These are phyloP conservation scores for Hecatera dysodea DNA, from an alignment of 2,888 invertebrate genomes.

Conservation along the genomic window DNA sequence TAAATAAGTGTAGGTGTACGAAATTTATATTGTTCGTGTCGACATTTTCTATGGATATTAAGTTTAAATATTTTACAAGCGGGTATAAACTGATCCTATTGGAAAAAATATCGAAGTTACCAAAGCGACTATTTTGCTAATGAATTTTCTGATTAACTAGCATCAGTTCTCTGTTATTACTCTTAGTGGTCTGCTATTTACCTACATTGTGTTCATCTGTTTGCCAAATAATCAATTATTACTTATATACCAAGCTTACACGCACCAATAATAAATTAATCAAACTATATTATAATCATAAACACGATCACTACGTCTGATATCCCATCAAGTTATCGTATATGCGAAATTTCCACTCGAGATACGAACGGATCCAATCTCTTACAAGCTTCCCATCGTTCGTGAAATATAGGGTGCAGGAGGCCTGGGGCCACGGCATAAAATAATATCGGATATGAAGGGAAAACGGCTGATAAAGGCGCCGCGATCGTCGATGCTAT, in stretches of 20 bases:
- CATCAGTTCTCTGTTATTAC: too few relatives aligned
- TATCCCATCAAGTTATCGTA: slow-evolving; percentile 70
- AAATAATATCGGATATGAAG: slow-evolving; percentile 77
- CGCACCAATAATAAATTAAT: neutral
- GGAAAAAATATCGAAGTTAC: neutral
- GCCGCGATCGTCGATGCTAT: slow-evolving; percentile 70
- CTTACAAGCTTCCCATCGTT: slow-evolving; percentile 77
- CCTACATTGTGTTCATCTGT: too few relatives aligned
- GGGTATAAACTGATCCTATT: neutral
- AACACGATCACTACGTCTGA: slow-evolving; percentile 58
- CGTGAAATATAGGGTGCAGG: slow-evolving; percentile 78
- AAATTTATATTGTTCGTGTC: neutral
- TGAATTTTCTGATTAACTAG: too few relatives aligned
- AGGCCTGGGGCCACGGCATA: slow-evolving; percentile 69
- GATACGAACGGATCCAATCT: slow-evolving; percentile 70
- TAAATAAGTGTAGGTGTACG: too few relatives aligned
- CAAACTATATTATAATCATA: slow-evolving; percentile 20
- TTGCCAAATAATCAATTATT: too few relatives aligned
- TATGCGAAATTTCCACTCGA: slow-evolving; percentile 80
- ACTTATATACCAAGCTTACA: neutral
- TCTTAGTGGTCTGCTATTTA: too few relatives aligned
- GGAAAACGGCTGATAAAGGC: slow-evolving; percentile 76
- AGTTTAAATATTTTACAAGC: neutral
- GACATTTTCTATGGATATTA: neutral
- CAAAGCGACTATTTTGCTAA: neutral